Evolutionary conservation across 2,797 vertebrate species (phyloP).

Genomic region (Eurystomus glaucurus): DNA sequence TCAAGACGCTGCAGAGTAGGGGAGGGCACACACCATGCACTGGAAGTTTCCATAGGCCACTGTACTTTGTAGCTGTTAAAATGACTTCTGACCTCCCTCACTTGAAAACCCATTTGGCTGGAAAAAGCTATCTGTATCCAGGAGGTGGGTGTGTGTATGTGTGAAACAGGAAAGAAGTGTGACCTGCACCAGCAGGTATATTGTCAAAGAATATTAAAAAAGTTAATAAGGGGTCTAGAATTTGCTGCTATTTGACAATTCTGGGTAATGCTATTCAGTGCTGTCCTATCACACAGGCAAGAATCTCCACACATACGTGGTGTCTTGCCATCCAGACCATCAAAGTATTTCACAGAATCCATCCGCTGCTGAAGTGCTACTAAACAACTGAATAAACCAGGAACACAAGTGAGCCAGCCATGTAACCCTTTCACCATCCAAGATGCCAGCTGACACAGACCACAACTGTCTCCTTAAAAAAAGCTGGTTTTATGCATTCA

Average conservation of each 20-base stretch:
- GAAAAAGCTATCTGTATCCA: neutral
- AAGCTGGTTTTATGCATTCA: neutral
- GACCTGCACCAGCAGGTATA: neutral
- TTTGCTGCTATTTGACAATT: neutral
- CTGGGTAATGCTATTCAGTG: neutral
- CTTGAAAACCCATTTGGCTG: accelerated
- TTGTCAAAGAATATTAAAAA: neutral
- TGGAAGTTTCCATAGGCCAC: neutral
- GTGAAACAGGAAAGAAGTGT: neutral
- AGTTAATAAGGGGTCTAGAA: neutral
- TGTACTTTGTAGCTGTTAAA: neutral
- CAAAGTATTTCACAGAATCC: neutral
- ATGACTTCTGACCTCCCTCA: neutral
- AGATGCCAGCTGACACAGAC: neutral
- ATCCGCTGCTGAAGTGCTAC: neutral
- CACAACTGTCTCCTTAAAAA: neutral
- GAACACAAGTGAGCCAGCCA: neutral
- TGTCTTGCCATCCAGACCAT: neutral
- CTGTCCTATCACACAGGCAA: neutral
- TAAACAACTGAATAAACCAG: neutral
- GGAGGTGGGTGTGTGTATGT: accelerated
- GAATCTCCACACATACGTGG: neutral
- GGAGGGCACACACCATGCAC: accelerated
- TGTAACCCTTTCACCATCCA: neutral
- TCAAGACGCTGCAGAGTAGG: neutral